Evolutionary conservation across 1,140 invertebrate genomes (phyloP).

Genomic region (Anthonomus grandis): DNA sequence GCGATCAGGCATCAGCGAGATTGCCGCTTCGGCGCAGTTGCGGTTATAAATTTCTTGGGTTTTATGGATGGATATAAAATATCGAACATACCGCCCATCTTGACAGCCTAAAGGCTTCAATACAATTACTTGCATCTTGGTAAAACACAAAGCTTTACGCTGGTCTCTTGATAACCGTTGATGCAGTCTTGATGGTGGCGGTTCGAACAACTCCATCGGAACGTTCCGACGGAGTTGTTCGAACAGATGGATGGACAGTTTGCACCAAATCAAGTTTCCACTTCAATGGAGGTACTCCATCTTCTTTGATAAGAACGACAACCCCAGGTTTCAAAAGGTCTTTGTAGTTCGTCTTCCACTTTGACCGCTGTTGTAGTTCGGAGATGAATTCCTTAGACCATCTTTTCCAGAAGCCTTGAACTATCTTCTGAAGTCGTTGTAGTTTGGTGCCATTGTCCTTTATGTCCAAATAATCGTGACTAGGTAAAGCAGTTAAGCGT

Average conservation of each 20-base stretch:
- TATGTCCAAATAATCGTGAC: background rate
- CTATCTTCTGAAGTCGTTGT: slow-evolving; percentile 32
- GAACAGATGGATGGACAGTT: too few species aligned
- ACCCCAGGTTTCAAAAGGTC: slow-evolving; percentile 31
- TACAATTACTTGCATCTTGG: too few species aligned
- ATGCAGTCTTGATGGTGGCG: slow-evolving; percentile 42
- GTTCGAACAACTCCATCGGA: slow-evolving; percentile 40
- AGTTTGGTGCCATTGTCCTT: slow-evolving; percentile 29
- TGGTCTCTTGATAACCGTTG: too few species aligned
- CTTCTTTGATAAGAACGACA: slow-evolving; percentile 43
- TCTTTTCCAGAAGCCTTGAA: slow-evolving; percentile 37
- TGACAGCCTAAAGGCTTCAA: too few species aligned
- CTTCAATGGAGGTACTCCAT: slow-evolving; percentile 28
- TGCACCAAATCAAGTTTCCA: slow-evolving; percentile 42
- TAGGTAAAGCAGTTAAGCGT: slow-evolving; percentile 30
- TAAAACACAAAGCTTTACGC: too few species aligned
- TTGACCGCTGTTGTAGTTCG: slow-evolving; percentile 24
- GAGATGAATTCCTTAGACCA: slow-evolving; percentile 36
- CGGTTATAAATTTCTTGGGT: too few species aligned
- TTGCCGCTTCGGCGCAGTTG: too few species aligned
- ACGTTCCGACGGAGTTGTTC: too few species aligned
- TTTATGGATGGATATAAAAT: too few species aligned
- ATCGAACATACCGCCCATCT: too few species aligned
- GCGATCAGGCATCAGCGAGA: too few species aligned
- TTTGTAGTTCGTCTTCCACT: slow-evolving; percentile 28